Evolutionary conservation across 1,140 invertebrate genomes (phyloP), one percentile per base, ranked within the genome.

Genomic region (Agrypnia vestita): DNA sequence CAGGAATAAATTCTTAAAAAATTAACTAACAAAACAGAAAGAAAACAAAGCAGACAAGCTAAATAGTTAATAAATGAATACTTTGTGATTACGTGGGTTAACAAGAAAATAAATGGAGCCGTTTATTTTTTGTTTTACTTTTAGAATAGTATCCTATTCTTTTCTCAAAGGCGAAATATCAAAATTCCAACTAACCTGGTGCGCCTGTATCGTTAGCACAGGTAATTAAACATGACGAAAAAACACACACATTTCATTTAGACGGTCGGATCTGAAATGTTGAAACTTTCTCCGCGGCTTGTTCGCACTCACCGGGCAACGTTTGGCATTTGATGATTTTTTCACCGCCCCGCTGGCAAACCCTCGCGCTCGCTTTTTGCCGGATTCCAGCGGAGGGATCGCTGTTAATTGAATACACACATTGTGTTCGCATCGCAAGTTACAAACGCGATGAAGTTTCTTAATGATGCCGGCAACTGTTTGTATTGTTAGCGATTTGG

Each of bases 401-500:
- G 11, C 53, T 17, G 71, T 74, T 74, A 74, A 74, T 74, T 74
- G 51, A 74, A 74, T 59, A 44, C 67, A 49, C 67, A 53, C 71
- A 74, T 74, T 74, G 71, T 74, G 51, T 56, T 74, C 71, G 56
- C 71, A 74, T 74, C 64, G 64, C 25, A 19, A 69, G 43, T 46
- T 69, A 69, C 46, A 74, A 74, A 74, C 53, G 71, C 71, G 71
- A 56, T 74, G 71, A 74, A 74, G 71, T 56, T 74, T 74, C 51
- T 56, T 74, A 74, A 74, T 56, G 71, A 74, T 74, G 71, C 56
- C 35, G 35, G 13, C 21, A 55, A 74, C 46, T 71, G 67, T 47
- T 21, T 49, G 47, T 71, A 71, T 71, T 71, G 47, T 51, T 71
- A 49, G 17, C 67, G 44, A 71, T 64, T 64, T 25, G 15, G 67